Conservation (phyloP, 2,113 vertebrate genomes). For the Pampusana beccarii region DNA sequence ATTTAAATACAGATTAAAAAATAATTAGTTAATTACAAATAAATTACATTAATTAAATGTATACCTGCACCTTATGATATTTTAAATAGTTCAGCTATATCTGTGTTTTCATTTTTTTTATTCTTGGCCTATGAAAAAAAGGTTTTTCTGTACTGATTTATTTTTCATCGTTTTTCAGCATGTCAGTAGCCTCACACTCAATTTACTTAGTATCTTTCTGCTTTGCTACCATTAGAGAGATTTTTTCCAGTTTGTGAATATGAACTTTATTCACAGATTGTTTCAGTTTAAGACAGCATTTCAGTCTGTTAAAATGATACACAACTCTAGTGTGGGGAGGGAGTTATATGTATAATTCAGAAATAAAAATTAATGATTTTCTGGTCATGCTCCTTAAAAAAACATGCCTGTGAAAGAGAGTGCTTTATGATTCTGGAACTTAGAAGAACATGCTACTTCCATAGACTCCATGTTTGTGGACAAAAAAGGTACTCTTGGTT, state of each 20-base stretch:
- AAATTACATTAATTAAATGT: not conserved
- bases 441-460: not conserved
- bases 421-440: not conserved
- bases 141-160: not conserved
- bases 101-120: not conserved
- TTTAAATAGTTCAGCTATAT: not conserved
- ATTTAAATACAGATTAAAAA: not conserved
- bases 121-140: not conserved
- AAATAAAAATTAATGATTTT: not conserved
- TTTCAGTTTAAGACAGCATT: not conserved
- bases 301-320: not conserved
- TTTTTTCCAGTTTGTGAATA: not conserved
- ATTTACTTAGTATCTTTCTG: not conserved
- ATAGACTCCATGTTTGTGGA: not conserved
- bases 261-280: not conserved
- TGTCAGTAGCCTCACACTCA: fast-evolving
- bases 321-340: not conserved
- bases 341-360: not conserved
- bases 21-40: not conserved
- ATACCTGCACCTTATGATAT: not conserved
- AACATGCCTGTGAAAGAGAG: not conserved
- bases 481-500: not conserved
- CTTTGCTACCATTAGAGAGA: not conserved
- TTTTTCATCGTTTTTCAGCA: not conserved
- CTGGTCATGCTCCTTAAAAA: not conserved